Evolutionary conservation across 2,888 invertebrate species (phyloP).

Genomic region (Cephus pulcher): DNA sequence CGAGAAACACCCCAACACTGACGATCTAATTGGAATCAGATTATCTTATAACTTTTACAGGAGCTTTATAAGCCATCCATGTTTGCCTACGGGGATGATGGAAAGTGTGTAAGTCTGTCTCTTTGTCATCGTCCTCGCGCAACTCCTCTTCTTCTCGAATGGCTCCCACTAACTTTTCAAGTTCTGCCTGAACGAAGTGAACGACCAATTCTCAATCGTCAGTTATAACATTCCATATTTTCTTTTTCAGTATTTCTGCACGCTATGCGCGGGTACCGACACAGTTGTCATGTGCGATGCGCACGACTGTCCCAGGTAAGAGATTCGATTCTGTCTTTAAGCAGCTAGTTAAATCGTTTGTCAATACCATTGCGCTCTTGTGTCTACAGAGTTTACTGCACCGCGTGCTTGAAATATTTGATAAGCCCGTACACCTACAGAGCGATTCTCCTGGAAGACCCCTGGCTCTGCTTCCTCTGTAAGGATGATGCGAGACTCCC

Average conservation of each 20-base stretch:
- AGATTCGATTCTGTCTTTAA: background rate
- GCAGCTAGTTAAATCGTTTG: background rate
- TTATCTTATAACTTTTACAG: conserved; percentile 29
- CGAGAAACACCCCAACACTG: background rate
- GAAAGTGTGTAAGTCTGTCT: conserved; percentile 53
- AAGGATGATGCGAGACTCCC: conserved; percentile 25
- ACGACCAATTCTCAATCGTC: background rate
- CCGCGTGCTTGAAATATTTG: conserved; percentile 57
- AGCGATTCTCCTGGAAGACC: conserved; percentile 48
- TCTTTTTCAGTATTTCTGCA: conserved; percentile 54
- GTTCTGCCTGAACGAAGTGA: background rate
- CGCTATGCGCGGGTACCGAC: conserved; percentile 55
- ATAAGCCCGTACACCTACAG: conserved; percentile 48
- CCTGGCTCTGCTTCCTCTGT: conserved; percentile 62
- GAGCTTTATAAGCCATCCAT: conserved; percentile 48
- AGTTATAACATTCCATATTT: background rate
- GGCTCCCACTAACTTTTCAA: background rate
- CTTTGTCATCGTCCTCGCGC: background rate
- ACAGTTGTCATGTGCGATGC: conserved; percentile 58
- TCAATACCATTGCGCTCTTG: background rate
- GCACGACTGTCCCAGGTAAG: conserved; percentile 56
- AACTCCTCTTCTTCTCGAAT: background rate
- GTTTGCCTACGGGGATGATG: conserved; percentile 59
- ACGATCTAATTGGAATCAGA: background rate
- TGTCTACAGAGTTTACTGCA: conserved; percentile 58